Conservation (phyloP, 2,113 vertebrate species). For the Lycaon pictus region DNA sequence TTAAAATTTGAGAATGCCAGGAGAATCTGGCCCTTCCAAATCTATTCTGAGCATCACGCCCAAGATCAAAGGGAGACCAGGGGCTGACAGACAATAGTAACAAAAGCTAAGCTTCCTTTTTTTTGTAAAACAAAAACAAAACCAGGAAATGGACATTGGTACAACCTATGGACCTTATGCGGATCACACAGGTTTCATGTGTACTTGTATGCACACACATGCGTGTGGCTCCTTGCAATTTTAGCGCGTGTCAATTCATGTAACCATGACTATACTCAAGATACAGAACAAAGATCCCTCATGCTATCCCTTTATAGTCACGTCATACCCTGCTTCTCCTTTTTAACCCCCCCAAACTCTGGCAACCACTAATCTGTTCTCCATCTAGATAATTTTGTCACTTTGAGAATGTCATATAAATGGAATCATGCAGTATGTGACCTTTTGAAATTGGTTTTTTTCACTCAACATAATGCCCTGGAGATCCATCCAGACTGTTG, state of each 20-base stretch:
- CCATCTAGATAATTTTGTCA: not conserved
- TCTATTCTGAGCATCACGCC: not conserved
- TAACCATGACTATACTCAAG: not conserved
- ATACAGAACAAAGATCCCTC: not conserved
- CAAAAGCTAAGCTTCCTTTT: not conserved
- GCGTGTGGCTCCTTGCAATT: not conserved
- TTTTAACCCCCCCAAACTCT: not conserved
- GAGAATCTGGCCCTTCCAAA: not conserved
- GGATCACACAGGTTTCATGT: not conserved
- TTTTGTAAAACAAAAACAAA: not conserved
- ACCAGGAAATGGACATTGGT: not conserved
- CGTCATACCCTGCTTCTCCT: not conserved
- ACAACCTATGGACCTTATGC: not conserved
- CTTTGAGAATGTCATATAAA: slow-evolving; percentile 45
- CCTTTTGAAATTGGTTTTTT: slow-evolving; percentile 41
- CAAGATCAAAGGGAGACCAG: not conserved
- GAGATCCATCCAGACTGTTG: not conserved
- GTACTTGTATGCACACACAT: accelerated
- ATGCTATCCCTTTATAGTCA: not conserved
- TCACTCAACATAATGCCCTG: not conserved
- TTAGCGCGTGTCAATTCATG: not conserved
- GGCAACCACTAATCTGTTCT: not conserved
- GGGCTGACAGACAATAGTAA: not conserved
- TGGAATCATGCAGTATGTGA: not conserved
- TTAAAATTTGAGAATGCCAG: not conserved